Evolutionary conservation across 2,888 invertebrate genomes (phyloP).

Genomic region (Coleophora flavipennella): DNA sequence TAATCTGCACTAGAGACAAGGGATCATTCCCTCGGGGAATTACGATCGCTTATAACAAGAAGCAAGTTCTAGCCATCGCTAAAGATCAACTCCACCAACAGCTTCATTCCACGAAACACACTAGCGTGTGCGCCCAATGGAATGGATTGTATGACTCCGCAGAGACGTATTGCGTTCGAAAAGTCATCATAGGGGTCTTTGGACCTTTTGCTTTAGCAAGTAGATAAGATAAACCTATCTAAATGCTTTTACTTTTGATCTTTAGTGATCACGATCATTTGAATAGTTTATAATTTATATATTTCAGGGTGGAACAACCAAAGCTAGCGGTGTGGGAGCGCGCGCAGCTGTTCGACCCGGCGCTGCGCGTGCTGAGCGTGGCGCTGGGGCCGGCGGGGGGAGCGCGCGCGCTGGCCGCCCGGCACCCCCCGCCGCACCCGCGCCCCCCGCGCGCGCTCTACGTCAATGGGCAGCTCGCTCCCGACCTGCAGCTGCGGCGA

Average conservation of each 20-base stretch:
- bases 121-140: too few species aligned
- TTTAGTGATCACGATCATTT: neutral
- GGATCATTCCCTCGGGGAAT: too few species aligned
- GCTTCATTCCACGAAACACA: too few species aligned
- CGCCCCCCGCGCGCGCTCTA: constrained; percentile 76
- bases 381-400: constrained; percentile 90
- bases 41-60: too few species aligned
- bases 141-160: too few species aligned
- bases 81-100: neutral
- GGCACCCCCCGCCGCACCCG: constrained; percentile 62
- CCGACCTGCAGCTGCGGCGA: constrained; percentile 88
- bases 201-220: too few species aligned
- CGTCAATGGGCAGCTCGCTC: constrained; percentile 71
- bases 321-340: neutral
- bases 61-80: neutral
- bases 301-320: neutral
- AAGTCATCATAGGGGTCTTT: too few species aligned
- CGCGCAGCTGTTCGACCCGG: constrained; percentile 77
- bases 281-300: neutral
- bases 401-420: constrained; percentile 78
- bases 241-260: too few species aligned
- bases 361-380: constrained; percentile 84
- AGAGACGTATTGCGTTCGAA: too few species aligned
- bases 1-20: too few species aligned
- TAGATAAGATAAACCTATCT: too few species aligned